Evolutionary conservation across 2,888 invertebrate genomes (phyloP).

Genomic region (Boloria euphrosyne): DNA sequence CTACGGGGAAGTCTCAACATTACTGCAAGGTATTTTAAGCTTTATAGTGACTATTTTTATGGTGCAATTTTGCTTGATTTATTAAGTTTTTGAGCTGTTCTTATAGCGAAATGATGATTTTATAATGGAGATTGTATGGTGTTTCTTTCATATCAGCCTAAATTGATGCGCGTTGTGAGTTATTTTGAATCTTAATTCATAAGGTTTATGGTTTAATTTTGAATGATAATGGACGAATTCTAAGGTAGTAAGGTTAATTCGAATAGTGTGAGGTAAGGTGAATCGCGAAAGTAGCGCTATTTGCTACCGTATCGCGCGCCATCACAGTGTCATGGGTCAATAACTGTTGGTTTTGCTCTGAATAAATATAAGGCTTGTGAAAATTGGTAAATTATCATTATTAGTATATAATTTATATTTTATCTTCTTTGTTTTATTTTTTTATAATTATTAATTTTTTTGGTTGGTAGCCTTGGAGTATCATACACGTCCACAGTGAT

Average conservation of each 20-base stretch:
- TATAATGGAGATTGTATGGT: constrained; percentile 57
- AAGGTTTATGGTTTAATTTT: constrained; percentile 44
- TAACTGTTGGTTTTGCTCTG: constrained; percentile 48
- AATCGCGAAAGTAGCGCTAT: constrained; percentile 79
- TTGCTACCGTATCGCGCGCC: constrained; percentile 81
- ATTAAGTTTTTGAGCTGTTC: constrained; percentile 47
- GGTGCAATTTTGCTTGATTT: constrained; percentile 43
- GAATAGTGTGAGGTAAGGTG: constrained; percentile 75
- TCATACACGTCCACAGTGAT: too few species aligned
- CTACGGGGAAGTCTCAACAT: constrained; percentile 38
- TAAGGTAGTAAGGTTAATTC: constrained; percentile 48
- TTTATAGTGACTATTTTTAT: constrained; percentile 40
- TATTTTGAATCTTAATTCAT: constrained; percentile 33
- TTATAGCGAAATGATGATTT: constrained; percentile 53
- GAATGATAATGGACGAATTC: constrained; percentile 25
- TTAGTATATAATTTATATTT: too few species aligned
- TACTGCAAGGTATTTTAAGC: constrained; percentile 42
- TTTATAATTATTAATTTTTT: too few species aligned
- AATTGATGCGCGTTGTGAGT: constrained; percentile 33
- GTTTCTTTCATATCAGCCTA: constrained; percentile 45
- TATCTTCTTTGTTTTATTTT: too few species aligned
- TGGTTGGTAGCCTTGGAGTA: too few species aligned
- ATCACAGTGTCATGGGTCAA: constrained; percentile 59
- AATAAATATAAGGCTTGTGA: background rate
- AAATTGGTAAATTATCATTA: too few species aligned